Evolutionary conservation across 2,888 invertebrate genomes (phyloP), one percentile per base, ranked within the genome.

Genomic region (Ennomos erosarius): DNA sequence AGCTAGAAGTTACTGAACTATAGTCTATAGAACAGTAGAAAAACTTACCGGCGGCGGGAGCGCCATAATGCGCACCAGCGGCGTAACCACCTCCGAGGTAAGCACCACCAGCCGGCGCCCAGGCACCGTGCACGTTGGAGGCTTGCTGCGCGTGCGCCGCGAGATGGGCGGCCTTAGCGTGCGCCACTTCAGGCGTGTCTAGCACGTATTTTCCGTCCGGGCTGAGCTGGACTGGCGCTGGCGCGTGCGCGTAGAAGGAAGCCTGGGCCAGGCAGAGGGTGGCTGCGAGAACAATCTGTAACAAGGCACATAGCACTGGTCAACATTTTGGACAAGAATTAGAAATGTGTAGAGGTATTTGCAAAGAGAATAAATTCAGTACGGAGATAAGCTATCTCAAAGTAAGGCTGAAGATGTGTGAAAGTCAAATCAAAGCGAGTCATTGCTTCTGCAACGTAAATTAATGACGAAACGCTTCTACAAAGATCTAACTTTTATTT

Each of bases 161-260:
- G 10, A 88, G 74, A 61, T 92, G 92, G 0, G 90, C 90, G 9
- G 90, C 90, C 66, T 88, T 90, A 2, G 93, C 93, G 81, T 92
- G 92, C 11, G 92, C 90, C 4, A 93, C 93, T 71, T 92, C 93
- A 1, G 93, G 92, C 10, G 93, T 93, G 77, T 95, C 94, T 42
- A 94, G 71, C 39, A 93, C 70, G 74, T 86, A 84, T 64, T 92
- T 88, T 78, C 93, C 93, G 68, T 95, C 95, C 1, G 85, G 81
- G 65, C 90, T 92, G 6, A 93, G 85, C 66, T 90, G 89, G 66
- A 92, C 73, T 69, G 81, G 90, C 16, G 90, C 93, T 68, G 86
- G 92, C 58, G 88, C 90, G 69, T 85, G 93, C 67, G 84, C 89
- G 88, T 85, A 93, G 81, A 88, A 92, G n/a, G 93, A 92, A 53